A percentile compares a stretch with the other conserved stretches of the same genome.
phyloP scores from a whole-genome alignment of 2,113 vertebrate genomes.

The Orycteropus afer region DNA sequence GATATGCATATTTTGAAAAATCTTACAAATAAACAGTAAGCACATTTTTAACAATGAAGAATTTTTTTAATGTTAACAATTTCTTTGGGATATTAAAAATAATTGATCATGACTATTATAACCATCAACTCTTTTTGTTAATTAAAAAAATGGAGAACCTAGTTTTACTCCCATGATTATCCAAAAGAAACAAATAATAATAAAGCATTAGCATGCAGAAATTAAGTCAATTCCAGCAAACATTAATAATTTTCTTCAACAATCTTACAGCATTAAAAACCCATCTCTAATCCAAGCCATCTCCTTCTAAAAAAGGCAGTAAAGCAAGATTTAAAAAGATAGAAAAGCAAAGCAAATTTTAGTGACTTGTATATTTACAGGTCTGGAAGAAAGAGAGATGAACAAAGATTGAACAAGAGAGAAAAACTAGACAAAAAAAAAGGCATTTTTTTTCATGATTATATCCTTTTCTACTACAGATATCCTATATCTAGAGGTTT shows the following conservation, averaged over 20 bases:
- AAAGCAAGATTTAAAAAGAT: constrained; percentile 24
- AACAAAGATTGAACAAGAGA: constrained; percentile 36
- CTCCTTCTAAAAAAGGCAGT: constrained; percentile 12
- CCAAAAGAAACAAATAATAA: background rate
- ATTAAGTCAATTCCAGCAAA: constrained; percentile 45
- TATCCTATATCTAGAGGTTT: constrained; percentile 39
- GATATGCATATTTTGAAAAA: constrained; percentile 17
- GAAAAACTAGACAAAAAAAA: constrained; percentile 37
- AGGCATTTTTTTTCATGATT: constrained; percentile 11
- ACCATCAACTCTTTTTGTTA: background rate
- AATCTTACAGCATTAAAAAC: background rate
- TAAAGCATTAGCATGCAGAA: background rate
- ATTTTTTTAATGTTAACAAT: background rate
- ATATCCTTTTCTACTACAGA: constrained; percentile 48
- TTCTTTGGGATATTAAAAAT: constrained; percentile 44
- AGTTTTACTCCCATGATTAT: background rate
- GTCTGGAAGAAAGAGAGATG: background rate
- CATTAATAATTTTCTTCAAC: constrained; percentile 47
- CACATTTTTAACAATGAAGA: constrained; percentile 29
- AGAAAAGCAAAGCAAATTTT: constrained; percentile 21
- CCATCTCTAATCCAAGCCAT: constrained; percentile 9
- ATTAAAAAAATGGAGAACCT: constrained; percentile 12
- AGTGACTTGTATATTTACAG: constrained; percentile 38
- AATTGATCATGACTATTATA: constrained; percentile 21
- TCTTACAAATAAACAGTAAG: constrained; percentile 19